phyloP scores from a whole-genome alignment of 1,140 invertebrate genomes.

The Cydia fagiglandana region DNA sequence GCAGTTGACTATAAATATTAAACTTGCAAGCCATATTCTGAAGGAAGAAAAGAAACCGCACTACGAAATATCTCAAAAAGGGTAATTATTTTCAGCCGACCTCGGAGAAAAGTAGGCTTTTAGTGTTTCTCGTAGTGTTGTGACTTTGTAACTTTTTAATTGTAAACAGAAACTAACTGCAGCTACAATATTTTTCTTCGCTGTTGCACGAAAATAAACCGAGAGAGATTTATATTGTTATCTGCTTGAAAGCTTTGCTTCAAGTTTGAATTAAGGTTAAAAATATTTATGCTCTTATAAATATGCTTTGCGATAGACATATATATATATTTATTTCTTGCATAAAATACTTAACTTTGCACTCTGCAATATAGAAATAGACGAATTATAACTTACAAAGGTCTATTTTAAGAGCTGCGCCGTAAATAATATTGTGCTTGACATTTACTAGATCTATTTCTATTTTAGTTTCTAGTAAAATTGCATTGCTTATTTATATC shows the following conservation, averaged over 20 bases:
- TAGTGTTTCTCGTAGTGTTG: slow-evolving; percentile 1
- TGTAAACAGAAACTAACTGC: slow-evolving; percentile 9
- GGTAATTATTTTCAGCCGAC: slow-evolving; percentile 11
- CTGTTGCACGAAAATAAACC: background rate
- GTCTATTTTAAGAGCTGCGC: background rate
- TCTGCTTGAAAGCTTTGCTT: background rate
- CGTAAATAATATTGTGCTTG: background rate
- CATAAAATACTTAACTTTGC: too few relatives aligned
- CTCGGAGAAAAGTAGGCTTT: slow-evolving; percentile 4
- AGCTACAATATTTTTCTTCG: background rate
- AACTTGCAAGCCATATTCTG: background rate
- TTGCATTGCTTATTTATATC: background rate
- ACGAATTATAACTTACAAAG: background rate
- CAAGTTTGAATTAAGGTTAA: background rate
- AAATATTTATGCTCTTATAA: too few relatives aligned
- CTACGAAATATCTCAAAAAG: background rate
- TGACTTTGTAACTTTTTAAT: slow-evolving; percentile 14
- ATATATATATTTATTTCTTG: too few relatives aligned
- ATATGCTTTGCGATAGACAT: too few relatives aligned
- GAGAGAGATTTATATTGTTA: background rate
- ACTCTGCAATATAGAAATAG: background rate
- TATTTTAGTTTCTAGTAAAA: background rate
- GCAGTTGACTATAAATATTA: background rate
- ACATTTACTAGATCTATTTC: background rate
- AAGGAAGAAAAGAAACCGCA: slow-evolving; percentile 14